Base-by-base conservation (phyloP, 2,797 vertebrate species). In the Micropoecilia bifurca region DNA sequence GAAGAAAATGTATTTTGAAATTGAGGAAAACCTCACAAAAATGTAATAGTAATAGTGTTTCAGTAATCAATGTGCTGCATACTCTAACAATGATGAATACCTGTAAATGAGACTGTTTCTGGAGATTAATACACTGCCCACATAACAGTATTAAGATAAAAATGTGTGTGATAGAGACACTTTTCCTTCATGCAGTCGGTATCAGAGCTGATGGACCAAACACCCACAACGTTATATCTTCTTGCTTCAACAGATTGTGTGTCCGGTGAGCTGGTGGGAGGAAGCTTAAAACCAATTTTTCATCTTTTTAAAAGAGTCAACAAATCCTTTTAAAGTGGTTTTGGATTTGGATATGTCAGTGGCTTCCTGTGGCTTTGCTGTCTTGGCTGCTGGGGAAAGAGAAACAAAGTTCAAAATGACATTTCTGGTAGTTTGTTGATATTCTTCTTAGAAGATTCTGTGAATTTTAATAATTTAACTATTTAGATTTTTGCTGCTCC, bases 181-280 rank as follows among this genome's bases (percentile, higher is more conserved):
- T n/a, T 69, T 43, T n/a, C 12, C 66, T n/a, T 43, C 18, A 25
- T 69, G 12, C 39, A 69, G 25, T 66, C 13, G 4, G 22, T 69
- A n/a, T 69, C 41, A 69, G 41, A 43, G 41, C 66, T 41, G 41
- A 59, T 46, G 76, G 73, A 75, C 16, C 7, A 9, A 75, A 83
- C 81, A 41, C 83, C 71, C 77, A 87, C 80, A 22, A 61, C 75
- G 47, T 75, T n/a, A 5, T n/a, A 3, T 36, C 75, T 45, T 25
- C 33, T 33, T 33, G 59, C 30, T 66, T 66, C 36, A 22, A 18
- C 63, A 39, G 18, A 20, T 41, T 12, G 36, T 39, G 9, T 25
- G 63, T 39, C 63, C 63, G 33, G 18, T 22, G 36, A 66, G 36
- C 36, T 66, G 63, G 63, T 66, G 63, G 63, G 63, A 66, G 36